A percentile compares a stretch with the other conserved stretches of the same genome.
Evolutionary conservation across 2,888 invertebrate genomes (phyloP).

Genomic region (Lasioglossum figueresi): DNA sequence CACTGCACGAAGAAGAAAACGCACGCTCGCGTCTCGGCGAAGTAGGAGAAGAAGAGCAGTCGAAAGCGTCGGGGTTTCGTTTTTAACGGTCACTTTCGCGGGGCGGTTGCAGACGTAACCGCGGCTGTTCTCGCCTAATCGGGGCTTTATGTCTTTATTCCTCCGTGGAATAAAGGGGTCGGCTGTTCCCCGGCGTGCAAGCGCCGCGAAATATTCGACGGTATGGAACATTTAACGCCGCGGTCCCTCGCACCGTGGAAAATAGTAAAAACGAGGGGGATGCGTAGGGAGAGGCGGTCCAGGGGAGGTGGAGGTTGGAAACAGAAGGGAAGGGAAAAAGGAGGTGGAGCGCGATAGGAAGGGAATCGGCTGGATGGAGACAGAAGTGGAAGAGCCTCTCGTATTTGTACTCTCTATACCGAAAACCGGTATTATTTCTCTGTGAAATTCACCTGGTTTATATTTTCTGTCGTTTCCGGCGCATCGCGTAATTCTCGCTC

Average conservation of each 20-base stretch:
- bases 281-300: not conserved
- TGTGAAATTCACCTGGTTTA: conserved; percentile 75
- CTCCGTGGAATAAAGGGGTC: conserved; percentile 59
- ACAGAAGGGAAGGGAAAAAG: conserved; percentile 8
- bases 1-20: not conserved
- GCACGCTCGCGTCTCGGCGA: not conserved
- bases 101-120: conserved; percentile 26
- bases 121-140: conserved; percentile 60
- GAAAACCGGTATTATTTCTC: conserved; percentile 58
- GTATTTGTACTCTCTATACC: conserved; percentile 68
- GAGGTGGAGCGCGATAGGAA: conserved; percentile 33
- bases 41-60: not conserved
- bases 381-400: conserved; percentile 45
- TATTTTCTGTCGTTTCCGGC: conserved; percentile 73
- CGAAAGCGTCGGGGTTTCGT: conserved; percentile 10
- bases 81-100: conserved; percentile 48
- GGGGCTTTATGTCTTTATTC: conserved; percentile 67
- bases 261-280: conserved; percentile 59
- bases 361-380: conserved; percentile 41
- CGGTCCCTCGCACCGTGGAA: conserved; percentile 52
- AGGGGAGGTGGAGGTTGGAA: conserved; percentile 32
- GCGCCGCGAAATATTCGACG: conserved; percentile 69
- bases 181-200: conserved; percentile 45
- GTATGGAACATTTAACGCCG: conserved; percentile 80
- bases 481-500: conserved; percentile 65